These are phyloP conservation scores for Calephelis virginiensis DNA, from an alignment of 1,140 invertebrate species.

Conservation along the genomic window DNA sequence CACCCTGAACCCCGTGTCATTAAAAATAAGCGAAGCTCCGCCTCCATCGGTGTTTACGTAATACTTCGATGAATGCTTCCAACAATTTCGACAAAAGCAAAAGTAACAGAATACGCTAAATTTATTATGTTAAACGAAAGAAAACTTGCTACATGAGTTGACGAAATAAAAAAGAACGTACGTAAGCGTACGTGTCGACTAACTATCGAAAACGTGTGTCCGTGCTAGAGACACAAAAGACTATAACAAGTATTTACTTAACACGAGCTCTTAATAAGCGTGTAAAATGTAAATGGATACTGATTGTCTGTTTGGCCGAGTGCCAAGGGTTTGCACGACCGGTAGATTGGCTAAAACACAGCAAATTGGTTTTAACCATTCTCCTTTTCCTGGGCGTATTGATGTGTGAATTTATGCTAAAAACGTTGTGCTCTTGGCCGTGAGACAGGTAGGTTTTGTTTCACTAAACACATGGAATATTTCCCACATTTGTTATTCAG, in stretches of 20 bases:
- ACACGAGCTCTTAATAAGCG: slow-evolving; percentile 36
- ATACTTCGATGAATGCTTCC: no score
- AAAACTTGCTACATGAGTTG: no score
- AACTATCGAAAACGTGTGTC: no score
- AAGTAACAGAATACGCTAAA: no score
- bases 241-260: slow-evolving; percentile 35
- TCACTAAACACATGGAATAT: slow-evolving; percentile 4
- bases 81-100: no score
- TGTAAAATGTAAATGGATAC: slow-evolving; percentile 46
- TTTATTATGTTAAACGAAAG: no score
- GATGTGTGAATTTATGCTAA: slow-evolving; percentile 3
- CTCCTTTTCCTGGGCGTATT: neutral
- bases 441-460: neutral
- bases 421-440: neutral
- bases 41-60: no score
- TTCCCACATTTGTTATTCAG: neutral
- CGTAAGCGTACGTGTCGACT: no score
- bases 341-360: slow-evolving; percentile 16
- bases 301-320: slow-evolving; percentile 44
- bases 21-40: no score
- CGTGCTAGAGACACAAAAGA: slow-evolving; percentile 32
- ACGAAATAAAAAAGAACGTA: no score
- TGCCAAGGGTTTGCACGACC: slow-evolving; percentile 36
- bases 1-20: no score
- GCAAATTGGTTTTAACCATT: slow-evolving; percentile 8